Evolutionary conservation across 2,113 vertebrate species (phyloP).

Genomic region (Dryoscopus gambensis): DNA sequence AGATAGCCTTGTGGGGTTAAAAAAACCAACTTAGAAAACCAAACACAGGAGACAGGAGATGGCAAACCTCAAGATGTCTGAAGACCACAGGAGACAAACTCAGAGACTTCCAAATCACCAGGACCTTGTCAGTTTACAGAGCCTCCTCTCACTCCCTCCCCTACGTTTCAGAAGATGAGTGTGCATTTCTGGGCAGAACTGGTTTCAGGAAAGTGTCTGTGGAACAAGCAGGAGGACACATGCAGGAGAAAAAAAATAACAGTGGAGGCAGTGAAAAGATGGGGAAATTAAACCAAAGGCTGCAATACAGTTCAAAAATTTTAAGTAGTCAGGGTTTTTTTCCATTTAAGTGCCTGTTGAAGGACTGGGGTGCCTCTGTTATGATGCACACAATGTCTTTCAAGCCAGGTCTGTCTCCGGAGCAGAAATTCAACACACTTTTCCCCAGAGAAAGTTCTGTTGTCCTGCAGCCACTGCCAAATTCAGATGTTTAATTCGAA

Average conservation of each 20-base stretch:
- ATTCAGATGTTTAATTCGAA: neutral
- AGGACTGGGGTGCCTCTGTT: neutral
- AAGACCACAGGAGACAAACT: neutral
- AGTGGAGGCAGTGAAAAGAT: neutral
- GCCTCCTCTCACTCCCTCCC: neutral
- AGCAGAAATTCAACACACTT: neutral
- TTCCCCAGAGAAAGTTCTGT: neutral
- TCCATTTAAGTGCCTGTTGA: neutral
- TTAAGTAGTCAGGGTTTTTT: neutral
- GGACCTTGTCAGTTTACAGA: neutral
- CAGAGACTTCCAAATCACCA: neutral
- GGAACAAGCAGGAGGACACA: neutral
- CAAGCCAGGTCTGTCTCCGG: neutral
- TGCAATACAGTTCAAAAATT: neutral
- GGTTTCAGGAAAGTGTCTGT: neutral
- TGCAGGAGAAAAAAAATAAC: neutral
- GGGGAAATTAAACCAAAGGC: neutral
- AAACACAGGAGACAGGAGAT: neutral
- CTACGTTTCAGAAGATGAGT: neutral
- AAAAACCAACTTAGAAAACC: neutral
- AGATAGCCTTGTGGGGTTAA: conserved; percentile 2
- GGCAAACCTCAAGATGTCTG: neutral
- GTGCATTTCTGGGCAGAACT: neutral
- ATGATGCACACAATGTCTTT: neutral
- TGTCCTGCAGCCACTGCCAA: neutral